Conservation (phyloP, 2,888 invertebrate species). For the Polymixis lichenea region DNA sequence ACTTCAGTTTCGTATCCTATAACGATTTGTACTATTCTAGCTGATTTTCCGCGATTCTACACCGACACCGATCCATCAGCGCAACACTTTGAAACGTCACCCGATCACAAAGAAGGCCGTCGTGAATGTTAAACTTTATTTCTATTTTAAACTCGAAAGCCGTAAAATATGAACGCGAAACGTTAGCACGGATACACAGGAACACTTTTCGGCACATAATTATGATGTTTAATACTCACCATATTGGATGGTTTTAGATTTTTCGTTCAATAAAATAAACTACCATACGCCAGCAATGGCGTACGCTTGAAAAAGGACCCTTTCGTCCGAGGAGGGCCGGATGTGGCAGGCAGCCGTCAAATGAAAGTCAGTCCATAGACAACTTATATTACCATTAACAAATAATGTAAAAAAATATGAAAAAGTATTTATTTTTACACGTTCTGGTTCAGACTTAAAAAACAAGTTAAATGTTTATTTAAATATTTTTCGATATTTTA, state of each 20-base stretch:
- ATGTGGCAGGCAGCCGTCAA: conserved; percentile 80
- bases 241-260: conserved; percentile 96
- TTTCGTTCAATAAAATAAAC: conserved; percentile 92
- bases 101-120: conserved; percentile 82
- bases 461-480: neutral
- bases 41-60: conserved; percentile 46
- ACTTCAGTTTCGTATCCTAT: conserved; percentile 14
- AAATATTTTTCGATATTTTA: neutral
- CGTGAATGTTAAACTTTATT: conserved; percentile 72
- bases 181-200: conserved; percentile 72
- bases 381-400: conserved; percentile 68
- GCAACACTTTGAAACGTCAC: conserved; percentile 86
- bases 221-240: conserved; percentile 91
- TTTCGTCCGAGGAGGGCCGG: conserved; percentile 79
- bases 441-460: neutral
- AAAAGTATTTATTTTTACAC: neutral
- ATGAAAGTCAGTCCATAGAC: conserved; percentile 76
- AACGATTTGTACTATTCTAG: conserved; percentile 22
- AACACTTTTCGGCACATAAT: conserved; percentile 79
- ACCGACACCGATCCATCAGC: conserved; percentile 76
- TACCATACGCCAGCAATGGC: conserved; percentile 97
- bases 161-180: conserved; percentile 80
- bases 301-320: conserved; percentile 95
- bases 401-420: neutral
- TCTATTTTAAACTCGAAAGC: conserved; percentile 69